Evolutionary conservation across 1,140 invertebrate species (phyloP).

Genomic region (Thaumetopoea pityocampa): DNA sequence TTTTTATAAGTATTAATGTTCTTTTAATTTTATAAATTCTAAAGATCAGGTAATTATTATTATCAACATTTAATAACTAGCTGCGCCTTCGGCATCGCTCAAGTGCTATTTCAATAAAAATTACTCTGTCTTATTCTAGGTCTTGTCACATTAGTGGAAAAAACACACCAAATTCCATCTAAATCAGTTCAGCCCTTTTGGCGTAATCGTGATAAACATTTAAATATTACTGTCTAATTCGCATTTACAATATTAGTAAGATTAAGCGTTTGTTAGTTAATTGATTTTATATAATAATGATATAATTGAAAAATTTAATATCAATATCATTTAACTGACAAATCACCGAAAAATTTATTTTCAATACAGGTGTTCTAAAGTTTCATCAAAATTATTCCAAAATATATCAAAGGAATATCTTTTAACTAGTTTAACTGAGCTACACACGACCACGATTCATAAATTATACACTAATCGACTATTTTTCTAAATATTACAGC

Average conservation of each 20-base stretch:
- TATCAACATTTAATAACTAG: no score
- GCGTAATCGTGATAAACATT: no score
- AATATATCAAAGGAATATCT: conserved; percentile 21
- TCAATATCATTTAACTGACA: conserved; percentile 4
- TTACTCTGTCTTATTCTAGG: no score
- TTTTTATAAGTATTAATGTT: conserved; percentile 16
- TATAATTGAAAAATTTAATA: not conserved
- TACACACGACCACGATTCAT: no score
- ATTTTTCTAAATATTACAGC: conserved; percentile 39
- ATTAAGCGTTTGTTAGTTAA: conserved; percentile 12
- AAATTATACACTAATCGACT: conserved; percentile 6
- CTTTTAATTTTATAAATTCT: conserved; percentile 22
- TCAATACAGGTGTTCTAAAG: conserved; percentile 20
- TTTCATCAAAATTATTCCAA: conserved; percentile 12
- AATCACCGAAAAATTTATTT: conserved; percentile 9
- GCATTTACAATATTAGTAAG: no score
- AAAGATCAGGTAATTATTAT: conserved; percentile 22
- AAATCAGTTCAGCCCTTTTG: no score
- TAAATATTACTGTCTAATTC: no score
- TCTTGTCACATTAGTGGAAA: no score
- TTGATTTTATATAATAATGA: not conserved
- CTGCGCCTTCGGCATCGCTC: no score
- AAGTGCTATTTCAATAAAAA: no score
- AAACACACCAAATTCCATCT: no score
- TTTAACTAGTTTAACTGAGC: no score